A percentile compares a stretch with the other conserved stretches of the same genome.
phyloP scores from a whole-genome alignment of 2,797 vertebrate genomes.

The Danio jaintianensis region DNA sequence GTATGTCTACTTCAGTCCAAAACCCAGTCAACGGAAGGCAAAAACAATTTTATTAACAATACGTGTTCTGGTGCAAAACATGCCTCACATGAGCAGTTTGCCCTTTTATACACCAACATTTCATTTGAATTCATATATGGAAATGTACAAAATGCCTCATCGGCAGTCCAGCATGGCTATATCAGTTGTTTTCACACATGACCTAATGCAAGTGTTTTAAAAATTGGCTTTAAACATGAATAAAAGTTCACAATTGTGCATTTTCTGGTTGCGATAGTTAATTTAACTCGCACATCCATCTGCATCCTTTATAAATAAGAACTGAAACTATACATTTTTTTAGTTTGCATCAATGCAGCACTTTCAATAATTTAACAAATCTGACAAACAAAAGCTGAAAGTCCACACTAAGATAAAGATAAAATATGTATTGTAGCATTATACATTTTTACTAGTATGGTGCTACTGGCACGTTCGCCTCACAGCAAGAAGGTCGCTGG shows the following conservation, averaged over 20 bases:
- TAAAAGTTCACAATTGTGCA: not conserved
- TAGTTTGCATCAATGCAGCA: not conserved
- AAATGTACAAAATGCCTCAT: not conserved
- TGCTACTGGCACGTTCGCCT: too few species aligned
- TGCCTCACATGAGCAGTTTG: not conserved
- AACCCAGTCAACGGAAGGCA: not conserved
- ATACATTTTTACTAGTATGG: too few species aligned
- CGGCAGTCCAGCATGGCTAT: not conserved
- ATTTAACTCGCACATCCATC: not conserved
- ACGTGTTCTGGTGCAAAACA: not conserved
- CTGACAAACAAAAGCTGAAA: not conserved
- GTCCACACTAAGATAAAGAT: too few species aligned
- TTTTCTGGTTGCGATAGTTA: not conserved
- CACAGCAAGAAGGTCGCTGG: too few species aligned
- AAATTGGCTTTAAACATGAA: not conserved
- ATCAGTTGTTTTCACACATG: not conserved
- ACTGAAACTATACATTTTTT: not conserved
- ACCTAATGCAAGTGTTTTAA: not conserved
- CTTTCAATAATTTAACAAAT: not conserved
- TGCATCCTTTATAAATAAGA: not conserved
- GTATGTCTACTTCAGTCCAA: constrained; percentile 1
- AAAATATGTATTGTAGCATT: too few species aligned
- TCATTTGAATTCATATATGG: not conserved
- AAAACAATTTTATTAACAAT: not conserved
- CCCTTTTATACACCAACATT: not conserved